Evolutionary conservation across 2,888 invertebrate genomes (phyloP), one percentile per base, ranked within the genome.

Genomic region (Plebejus anna): DNA sequence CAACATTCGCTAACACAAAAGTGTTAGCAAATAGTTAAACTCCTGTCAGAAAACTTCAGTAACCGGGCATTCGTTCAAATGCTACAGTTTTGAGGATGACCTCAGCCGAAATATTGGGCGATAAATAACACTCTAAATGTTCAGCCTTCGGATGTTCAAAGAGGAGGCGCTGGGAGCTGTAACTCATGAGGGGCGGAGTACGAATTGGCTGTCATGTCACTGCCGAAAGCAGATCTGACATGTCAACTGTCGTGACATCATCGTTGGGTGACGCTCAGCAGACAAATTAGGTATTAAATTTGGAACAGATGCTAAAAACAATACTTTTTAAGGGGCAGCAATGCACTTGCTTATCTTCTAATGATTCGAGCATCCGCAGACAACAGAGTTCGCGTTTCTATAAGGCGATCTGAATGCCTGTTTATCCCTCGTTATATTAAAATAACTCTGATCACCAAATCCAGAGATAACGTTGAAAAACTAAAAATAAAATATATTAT

Each of bases 181-280:
- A 61, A 61, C 61, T 61, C 28, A 61, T 9, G 11, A 61, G 66
- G 32, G 66, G 66, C 66, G 66, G 61, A 28, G 59, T 28, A 66
- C 66, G 66, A 36, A 36, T 32, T 66, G 66, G 1, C 66, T 66
- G 66, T 66, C 32, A 13, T 36, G 66, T 66, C 32, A 32, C 66
- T 66, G 16, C 32, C 9, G 22, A 28, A 61, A 5, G 32, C 32
- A 32, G 4, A 66, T 66, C 32, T 16, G 32, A 66, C 66, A 61
- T 28, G 61, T 1, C 28, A 28, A n/a, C 59, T n/a, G 61, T 28
- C 22, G 13, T 66, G 66, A 66, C 32, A 16, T 66, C 66, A 66
- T 36, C 16, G 1, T 66, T 36, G 5, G 28, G 61, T 66, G 16
- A 66, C 16, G 32, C 13, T 32, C 32, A 66, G 13, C 32, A 66